Evolutionary conservation across 2,113 vertebrate genomes (phyloP).

Genomic region (Strigops habroptila): DNA sequence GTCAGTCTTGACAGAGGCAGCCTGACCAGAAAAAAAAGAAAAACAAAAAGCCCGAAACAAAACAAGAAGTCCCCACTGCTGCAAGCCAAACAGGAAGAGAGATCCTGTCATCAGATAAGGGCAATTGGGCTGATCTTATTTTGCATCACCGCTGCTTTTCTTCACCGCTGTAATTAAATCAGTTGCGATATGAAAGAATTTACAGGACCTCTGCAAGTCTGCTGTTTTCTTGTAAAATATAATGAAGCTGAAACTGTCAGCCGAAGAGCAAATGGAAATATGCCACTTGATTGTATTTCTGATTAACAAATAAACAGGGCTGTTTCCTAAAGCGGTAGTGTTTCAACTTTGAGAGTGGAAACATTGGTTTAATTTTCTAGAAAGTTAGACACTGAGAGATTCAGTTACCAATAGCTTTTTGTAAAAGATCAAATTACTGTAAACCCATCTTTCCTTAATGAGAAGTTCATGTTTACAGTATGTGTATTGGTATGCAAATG

Average conservation of each 20-base stretch:
- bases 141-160: slow-evolving; percentile 65
- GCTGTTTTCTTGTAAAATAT: slow-evolving; percentile 72
- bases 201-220: slow-evolving; percentile 66
- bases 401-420: slow-evolving; percentile 75
- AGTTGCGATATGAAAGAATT: slow-evolving; percentile 69
- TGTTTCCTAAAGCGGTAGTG: slow-evolving; percentile 74
- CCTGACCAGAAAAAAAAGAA: slow-evolving; percentile 57
- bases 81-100: slow-evolving; percentile 71
- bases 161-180: slow-evolving; percentile 71
- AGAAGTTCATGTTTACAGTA: slow-evolving; percentile 80
- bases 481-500: slow-evolving; percentile 75
- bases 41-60: slow-evolving; percentile 29
- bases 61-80: slow-evolving; percentile 66
- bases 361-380: slow-evolving; percentile 77
- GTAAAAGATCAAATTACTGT: slow-evolving; percentile 77
- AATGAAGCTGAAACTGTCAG: slow-evolving; percentile 68
- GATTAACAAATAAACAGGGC: slow-evolving; percentile 77
- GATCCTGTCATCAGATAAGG: slow-evolving; percentile 71
- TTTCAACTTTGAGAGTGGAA: slow-evolving; percentile 73
- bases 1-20: slow-evolving; percentile 43
- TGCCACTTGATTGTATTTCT: slow-evolving; percentile 72
- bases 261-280: slow-evolving; percentile 71
- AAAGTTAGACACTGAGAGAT: slow-evolving; percentile 71
- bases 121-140: slow-evolving; percentile 63
- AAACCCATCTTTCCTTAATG: slow-evolving; percentile 77